phyloP scores from a whole-genome alignment of 2,888 invertebrate species.

The Atethmia centrago region DNA sequence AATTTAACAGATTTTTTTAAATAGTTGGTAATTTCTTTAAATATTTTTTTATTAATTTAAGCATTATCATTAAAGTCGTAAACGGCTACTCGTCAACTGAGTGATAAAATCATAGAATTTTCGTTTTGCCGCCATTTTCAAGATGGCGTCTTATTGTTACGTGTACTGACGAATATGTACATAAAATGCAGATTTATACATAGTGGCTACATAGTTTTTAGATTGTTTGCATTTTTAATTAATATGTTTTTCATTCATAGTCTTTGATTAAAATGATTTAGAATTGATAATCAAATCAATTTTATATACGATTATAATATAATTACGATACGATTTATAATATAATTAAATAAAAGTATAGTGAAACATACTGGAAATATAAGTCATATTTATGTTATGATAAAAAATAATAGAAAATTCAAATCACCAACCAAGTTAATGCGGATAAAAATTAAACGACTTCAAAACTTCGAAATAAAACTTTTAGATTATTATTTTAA shows the following conservation, averaged over 20 bases:
- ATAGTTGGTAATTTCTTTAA: slow-evolving; percentile 54
- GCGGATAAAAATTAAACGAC: not conserved
- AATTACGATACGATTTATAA: not conserved
- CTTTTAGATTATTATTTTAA: slow-evolving; percentile 9
- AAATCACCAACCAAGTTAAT: not conserved
- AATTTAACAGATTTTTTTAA: not conserved
- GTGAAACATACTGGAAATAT: not conserved
- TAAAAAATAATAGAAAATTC: not conserved
- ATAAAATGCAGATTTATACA: slow-evolving; percentile 40
- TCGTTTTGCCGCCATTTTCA: slow-evolving; percentile 51
- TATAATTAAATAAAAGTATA: not conserved
- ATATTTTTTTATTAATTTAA: slow-evolving; percentile 56
- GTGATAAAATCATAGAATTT: slow-evolving; percentile 82
- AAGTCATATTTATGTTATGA: not conserved
- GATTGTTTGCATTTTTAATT: slow-evolving; percentile 41
- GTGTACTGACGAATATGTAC: slow-evolving; percentile 54
- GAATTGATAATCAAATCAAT: not conserved
- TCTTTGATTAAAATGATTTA: slow-evolving; percentile 6
- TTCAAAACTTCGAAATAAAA: not conserved
- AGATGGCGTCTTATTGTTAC: slow-evolving; percentile 60
- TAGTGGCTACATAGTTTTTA: slow-evolving; percentile 39
- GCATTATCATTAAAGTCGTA: slow-evolving; percentile 69
- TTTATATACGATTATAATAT: too few species aligned
- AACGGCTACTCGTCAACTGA: slow-evolving; percentile 84
- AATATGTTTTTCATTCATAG: slow-evolving; percentile 21